Evolutionary conservation across 2,888 invertebrate genomes (phyloP).

Genomic region (Chesias legatella): DNA sequence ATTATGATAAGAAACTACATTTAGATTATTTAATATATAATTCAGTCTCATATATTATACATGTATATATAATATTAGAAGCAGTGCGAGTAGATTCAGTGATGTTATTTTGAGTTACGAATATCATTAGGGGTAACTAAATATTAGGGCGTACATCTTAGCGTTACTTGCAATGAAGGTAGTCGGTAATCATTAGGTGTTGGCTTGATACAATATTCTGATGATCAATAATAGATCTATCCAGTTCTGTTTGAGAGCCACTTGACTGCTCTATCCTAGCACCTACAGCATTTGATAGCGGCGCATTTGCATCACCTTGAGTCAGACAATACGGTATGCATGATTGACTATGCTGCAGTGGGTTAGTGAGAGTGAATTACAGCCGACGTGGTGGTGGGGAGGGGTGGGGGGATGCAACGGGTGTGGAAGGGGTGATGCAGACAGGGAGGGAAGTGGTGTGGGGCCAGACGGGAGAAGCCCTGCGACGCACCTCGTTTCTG

Average conservation of each 20-base stretch:
- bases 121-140: too few relatives aligned
- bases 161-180: too few relatives aligned
- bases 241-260: not conserved
- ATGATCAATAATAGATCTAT: not conserved
- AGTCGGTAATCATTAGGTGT: too few relatives aligned
- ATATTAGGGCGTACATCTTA: too few relatives aligned
- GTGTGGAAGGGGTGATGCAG: slow-evolving; percentile 50
- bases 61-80: too few relatives aligned
- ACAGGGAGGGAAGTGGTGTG: slow-evolving; percentile 66
- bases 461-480: slow-evolving; percentile 75
- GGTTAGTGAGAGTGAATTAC: slow-evolving; percentile 81
- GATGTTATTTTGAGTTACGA: too few relatives aligned
- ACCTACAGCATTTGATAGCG: not conserved
- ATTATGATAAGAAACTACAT: too few relatives aligned
- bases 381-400: slow-evolving; percentile 41
- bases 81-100: too few relatives aligned
- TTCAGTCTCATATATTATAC: too few relatives aligned
- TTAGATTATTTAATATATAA: too few relatives aligned
- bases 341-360: slow-evolving; percentile 77
- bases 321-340: slow-evolving; percentile 66
- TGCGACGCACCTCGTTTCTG: slow-evolving; percentile 74
- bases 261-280: not conserved
- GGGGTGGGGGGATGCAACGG: slow-evolving; percentile 37
- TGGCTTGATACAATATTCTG: too few relatives aligned
- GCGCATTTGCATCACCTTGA: slow-evolving; percentile 49